A percentile compares a stretch with the other conserved stretches of the same genome.
phyloP scores from a whole-genome alignment of 1,140 invertebrate species.

The Hycleus cichorii region DNA sequence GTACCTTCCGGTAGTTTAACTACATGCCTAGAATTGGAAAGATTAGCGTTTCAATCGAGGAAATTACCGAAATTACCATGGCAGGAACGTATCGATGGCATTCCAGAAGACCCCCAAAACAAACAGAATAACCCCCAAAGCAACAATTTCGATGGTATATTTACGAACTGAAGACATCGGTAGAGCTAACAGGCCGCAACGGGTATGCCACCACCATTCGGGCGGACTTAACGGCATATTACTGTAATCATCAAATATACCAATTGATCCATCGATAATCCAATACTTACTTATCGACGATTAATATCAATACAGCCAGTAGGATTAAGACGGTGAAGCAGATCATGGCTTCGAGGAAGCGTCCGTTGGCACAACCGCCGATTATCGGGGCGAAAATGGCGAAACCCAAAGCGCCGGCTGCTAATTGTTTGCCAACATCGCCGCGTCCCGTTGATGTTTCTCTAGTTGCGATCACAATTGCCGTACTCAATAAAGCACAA shows the following conservation, averaged over 20 bases:
- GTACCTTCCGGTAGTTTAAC: constrained; percentile 47
- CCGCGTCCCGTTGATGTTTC: constrained; percentile 71
- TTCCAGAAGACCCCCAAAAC: constrained; percentile 70
- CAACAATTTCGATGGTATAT: constrained; percentile 62
- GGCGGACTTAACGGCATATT: constrained; percentile 68
- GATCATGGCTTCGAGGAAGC: constrained; percentile 44
- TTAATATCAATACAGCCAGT: constrained; percentile 55
- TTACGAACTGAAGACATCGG: constrained; percentile 66
- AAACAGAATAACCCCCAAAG: constrained; percentile 59
- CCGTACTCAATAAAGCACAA: constrained; percentile 62
- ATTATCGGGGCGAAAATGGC: constrained; percentile 62
- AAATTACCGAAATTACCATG: constrained; percentile 43
- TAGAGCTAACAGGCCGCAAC: constrained; percentile 63
- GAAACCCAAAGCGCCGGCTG: constrained; percentile 65
- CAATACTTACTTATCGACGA: constrained; percentile 49
- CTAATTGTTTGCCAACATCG: constrained; percentile 72
- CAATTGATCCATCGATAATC: background rate
- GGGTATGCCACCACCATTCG: constrained; percentile 76
- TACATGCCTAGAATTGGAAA: constrained; percentile 47
- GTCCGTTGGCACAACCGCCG: constrained; percentile 40
- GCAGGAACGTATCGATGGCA: constrained; percentile 67
- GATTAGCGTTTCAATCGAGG: no score
- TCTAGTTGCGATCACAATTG: constrained; percentile 69
- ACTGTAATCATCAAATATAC: constrained; percentile 30
- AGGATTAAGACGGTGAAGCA: constrained; percentile 55